Percentiles rank a stretch among this genome's conserved stretches.
Conservation (phyloP, 2,888 invertebrate species). For the Helobdella robusta region DNA sequence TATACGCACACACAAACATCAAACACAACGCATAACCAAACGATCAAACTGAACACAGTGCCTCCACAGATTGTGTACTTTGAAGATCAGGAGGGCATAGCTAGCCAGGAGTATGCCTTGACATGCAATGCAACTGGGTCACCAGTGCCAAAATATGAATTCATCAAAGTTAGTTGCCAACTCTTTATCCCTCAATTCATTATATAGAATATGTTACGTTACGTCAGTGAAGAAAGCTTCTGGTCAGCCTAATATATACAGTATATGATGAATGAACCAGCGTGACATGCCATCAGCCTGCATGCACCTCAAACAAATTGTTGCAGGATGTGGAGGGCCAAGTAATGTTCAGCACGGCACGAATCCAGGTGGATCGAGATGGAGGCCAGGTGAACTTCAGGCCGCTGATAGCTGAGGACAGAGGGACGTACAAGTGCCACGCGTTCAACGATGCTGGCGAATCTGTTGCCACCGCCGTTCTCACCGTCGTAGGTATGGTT, state of each 20-base stretch:
- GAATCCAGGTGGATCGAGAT: constrained; percentile 30
- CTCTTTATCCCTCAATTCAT: no score
- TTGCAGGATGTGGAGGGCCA: constrained; percentile 21
- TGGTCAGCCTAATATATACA: no score
- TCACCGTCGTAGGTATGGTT: constrained; percentile 32
- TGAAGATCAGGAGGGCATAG: constrained; percentile 29
- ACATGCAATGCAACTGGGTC: constrained; percentile 31
- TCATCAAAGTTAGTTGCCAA: constrained; percentile 32
- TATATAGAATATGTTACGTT: no score
- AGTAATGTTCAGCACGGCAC: constrained; percentile 21
- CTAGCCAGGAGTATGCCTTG: constrained; percentile 32
- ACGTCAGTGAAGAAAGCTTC: no score
- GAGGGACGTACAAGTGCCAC: constrained; percentile 31
- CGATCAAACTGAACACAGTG: constrained; percentile 26
- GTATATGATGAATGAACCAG: no score
- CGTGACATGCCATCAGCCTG: no score
- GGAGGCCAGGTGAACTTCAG: constrained; percentile 31
- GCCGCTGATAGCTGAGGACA: constrained; percentile 32
- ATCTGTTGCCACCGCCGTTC: constrained; percentile 10
- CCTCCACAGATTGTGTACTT: constrained; percentile 29
- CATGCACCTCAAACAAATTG: not conserved
- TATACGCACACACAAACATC: no score
- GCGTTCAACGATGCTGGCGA: constrained; percentile 34
- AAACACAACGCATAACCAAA: no score
- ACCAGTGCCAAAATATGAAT: constrained; percentile 34